Evolutionary conservation across 2,888 invertebrate species (phyloP), one percentile per base, ranked within the genome.

Genomic region (Chironomus riparius): DNA sequence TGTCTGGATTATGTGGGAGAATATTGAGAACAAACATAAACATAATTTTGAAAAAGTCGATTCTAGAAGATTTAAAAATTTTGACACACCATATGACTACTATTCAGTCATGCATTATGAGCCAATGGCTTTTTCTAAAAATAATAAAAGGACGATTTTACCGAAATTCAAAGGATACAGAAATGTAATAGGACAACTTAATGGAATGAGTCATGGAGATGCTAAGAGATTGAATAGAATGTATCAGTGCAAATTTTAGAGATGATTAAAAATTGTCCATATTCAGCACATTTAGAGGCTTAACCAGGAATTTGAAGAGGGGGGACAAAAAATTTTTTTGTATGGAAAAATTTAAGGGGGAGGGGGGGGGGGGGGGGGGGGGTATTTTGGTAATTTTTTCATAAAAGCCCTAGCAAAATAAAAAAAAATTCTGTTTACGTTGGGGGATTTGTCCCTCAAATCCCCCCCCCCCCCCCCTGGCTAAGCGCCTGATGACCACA

Each of bases 71-170:
- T 73, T 73, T 47, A 73, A 62, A 3, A 73, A 73, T 50, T 73
- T 73, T 38, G 62, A 28, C 3, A 73, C 72, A n/a, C 18, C n/a
- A 28, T 73, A 73, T 13, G 72, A 73, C 15, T 38, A 62, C 18
- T 62, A 62, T 38, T 62, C 62, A 10, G 62, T 73, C 5, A 73
- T 73, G 72, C 72, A 73, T 47, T 73, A 73, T 47, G 47, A 73
- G 2, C 21, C 38, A 2, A 18, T 7, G 3, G 72, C 72, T 6
- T 73, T 73, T 28, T 38, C 38, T 6, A 38, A 38, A 10, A 73
- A 73, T 47, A 24, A 24, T 2, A 61, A 62, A 18, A 7, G 18
- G 10, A 73, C 72, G 12, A 73, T 73, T 5, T 18, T 73, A 1
- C 72, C 72, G 12, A 73, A 24, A 62, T 13, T 22, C 2, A 6